Conservation (phyloP, 1,140 invertebrate species). For the Drosophila lacertosa region DNA sequence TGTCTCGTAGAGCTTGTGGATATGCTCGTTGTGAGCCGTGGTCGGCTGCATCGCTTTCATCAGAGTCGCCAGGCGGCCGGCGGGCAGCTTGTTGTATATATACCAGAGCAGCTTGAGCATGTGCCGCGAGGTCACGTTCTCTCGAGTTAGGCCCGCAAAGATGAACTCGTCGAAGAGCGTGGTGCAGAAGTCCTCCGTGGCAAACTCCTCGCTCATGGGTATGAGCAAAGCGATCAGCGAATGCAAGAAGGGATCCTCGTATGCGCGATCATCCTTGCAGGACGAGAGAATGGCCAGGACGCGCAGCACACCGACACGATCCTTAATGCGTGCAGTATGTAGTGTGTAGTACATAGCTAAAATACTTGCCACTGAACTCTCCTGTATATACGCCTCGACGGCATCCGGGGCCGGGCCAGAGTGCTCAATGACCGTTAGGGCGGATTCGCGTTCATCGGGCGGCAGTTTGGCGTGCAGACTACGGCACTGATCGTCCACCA, state of each 20-base stretch:
- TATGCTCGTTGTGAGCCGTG: conserved; percentile 92
- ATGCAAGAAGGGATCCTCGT: conserved; percentile 98
- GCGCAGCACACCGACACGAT: conserved; percentile 93
- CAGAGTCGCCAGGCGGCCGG: conserved; percentile 90
- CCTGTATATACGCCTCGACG: conserved; percentile 94
- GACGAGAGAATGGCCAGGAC: conserved; percentile 94
- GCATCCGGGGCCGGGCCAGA: conserved; percentile 96
- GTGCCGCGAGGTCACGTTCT: conserved; percentile 95
- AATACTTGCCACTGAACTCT: conserved; percentile 95
- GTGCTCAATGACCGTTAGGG: conserved; percentile 96
- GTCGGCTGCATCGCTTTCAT: conserved; percentile 94
- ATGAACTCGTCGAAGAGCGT: conserved; percentile 98
- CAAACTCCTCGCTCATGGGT: conserved; percentile 95
- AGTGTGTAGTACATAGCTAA: conserved; percentile 98
- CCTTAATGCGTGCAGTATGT: conserved; percentile 92
- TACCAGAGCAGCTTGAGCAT: conserved; percentile 96
- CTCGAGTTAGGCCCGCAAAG: conserved; percentile 93
- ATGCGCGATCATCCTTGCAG: conserved; percentile 95
- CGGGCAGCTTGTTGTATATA: conserved; percentile 94
- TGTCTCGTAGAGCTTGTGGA: conserved; percentile 91
- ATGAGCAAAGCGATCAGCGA: conserved; percentile 94
- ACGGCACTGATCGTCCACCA: conserved; percentile 98
- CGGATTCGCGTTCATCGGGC: conserved; percentile 96
- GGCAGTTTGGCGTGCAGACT: conserved; percentile 94
- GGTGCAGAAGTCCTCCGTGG: conserved; percentile 97